phyloP scores from a whole-genome alignment of 2,888 invertebrate species.

The Bombyx huttoni region DNA sequence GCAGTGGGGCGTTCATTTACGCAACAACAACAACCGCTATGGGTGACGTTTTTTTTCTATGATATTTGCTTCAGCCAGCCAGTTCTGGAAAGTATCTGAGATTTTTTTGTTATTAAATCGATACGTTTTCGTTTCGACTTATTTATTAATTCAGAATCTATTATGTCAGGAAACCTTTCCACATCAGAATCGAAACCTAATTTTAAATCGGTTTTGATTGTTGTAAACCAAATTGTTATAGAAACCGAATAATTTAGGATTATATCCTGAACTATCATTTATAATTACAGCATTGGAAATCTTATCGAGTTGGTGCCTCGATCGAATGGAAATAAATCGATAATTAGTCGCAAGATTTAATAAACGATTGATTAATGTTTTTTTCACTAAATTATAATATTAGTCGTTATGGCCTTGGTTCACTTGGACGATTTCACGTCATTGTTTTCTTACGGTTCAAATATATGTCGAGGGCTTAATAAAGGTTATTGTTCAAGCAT shows the following conservation, averaged over 20 bases:
- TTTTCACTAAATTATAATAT: slow-evolving; percentile 39
- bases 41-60: slow-evolving; percentile 50
- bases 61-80: slow-evolving; percentile 21
- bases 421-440: slow-evolving; percentile 63
- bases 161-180: too few relatives aligned
- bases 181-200: too few relatives aligned
- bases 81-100: slow-evolving; percentile 12
- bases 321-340: slow-evolving; percentile 15
- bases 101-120: neutral
- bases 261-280: too few relatives aligned
- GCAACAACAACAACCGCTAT: slow-evolving; percentile 40
- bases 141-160: too few relatives aligned
- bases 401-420: slow-evolving; percentile 39
- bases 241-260: too few relatives aligned
- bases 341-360: slow-evolving; percentile 29
- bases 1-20: slow-evolving; percentile 54
- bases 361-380: slow-evolving; percentile 39
- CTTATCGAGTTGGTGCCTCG: slow-evolving; percentile 13
- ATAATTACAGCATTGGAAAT: neutral
- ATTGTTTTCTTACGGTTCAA: slow-evolving; percentile 61
- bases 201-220: too few relatives aligned
- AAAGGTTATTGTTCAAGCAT: slow-evolving; percentile 49
- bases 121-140: neutral
- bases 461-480: slow-evolving; percentile 68
- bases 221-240: too few relatives aligned